Conservation (phyloP, 2,113 vertebrate genomes). For the Proteles cristata region DNA sequence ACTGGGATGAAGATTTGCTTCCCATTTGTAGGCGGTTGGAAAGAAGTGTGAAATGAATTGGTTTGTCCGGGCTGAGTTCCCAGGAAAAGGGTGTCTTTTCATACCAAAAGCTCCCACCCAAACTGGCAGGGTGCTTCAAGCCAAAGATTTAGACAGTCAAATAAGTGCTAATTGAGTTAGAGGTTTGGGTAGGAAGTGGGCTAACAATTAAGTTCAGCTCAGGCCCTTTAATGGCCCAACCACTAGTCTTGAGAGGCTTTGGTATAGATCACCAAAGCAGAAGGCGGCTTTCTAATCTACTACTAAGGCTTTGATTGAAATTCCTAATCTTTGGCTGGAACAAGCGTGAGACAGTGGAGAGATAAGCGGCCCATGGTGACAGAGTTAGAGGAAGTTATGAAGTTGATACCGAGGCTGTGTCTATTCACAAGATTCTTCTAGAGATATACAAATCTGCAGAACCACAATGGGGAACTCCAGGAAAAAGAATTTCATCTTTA, state of each 20-base stretch:
- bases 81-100: conserved; percentile 77
- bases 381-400: conserved; percentile 7
- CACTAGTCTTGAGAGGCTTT: not conserved
- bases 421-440: conserved; percentile 35
- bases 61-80: conserved; percentile 76
- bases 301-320: conserved; percentile 23
- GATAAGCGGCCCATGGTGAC: not conserved
- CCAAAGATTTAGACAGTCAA: conserved; percentile 78
- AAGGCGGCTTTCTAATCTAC: conserved; percentile 59
- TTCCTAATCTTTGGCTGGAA: conserved; percentile 37
- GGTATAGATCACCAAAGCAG: not conserved
- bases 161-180: conserved; percentile 81
- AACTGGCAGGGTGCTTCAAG: conserved; percentile 76
- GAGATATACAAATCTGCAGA: conserved; percentile 18
- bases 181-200: conserved; percentile 79
- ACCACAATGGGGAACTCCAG: not conserved
- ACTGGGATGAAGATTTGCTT: conserved; percentile 58
- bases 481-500: not conserved
- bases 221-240: conserved; percentile 45
- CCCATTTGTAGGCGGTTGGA: conserved; percentile 69
- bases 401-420: not conserved
- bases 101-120: conserved; percentile 71
- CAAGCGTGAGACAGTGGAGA: conserved; percentile 64
- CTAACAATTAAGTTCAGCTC: conserved; percentile 73
- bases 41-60: conserved; percentile 78